Base-by-base conservation (phyloP, 2,113 vertebrate species). In the Ammodytes marinus region DNA sequence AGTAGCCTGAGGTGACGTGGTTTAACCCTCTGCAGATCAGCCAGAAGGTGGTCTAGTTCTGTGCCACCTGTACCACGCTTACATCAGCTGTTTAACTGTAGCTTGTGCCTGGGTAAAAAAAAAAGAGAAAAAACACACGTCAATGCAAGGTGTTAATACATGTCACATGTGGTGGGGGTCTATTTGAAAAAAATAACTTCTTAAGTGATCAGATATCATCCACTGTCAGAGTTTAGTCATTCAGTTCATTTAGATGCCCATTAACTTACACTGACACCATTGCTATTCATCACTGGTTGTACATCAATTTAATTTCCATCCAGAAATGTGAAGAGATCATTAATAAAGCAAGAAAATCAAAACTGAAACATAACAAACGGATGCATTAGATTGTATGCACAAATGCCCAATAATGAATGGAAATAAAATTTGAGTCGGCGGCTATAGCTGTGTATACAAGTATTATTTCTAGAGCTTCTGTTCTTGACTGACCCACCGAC, bases 21-120 rank as follows among this genome's bases (percentile, higher is more conserved):
- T 54, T 50, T 55, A 69, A 65, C 77, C 71, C 70, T 7, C 40
- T 46, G 57, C 35, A 7, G 64, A 49, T 50, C 74, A 55, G 60
- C 52, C 17, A 13, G 74, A 35, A 75, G 60, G 13, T 55, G 45
- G 10, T 55, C 0, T 27, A 5, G 4, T 1, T 14, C 45, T 74
- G 52, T 43, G 6, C 4, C 70, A 39, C 35, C 17, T 4, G 49
- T 17, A 17, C 2, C n/a, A 2, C 52, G 2, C 69, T 55, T 42
- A 61, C 47, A 17, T 58, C 47, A 65, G 65, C 45, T 46, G 59
- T 64, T 37, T 2, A 43, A 53, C 9, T 42, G 50, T 3, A 8
- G 11, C 49, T 17, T 47, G 71, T 13, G 17, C 5, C 54, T n/a
- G 55, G 14, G 45, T 19, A 3, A 55, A 49, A n/a, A 10, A 12